phyloP scores from a whole-genome alignment of 2,888 invertebrate species.

The Spisula subtruncata region DNA sequence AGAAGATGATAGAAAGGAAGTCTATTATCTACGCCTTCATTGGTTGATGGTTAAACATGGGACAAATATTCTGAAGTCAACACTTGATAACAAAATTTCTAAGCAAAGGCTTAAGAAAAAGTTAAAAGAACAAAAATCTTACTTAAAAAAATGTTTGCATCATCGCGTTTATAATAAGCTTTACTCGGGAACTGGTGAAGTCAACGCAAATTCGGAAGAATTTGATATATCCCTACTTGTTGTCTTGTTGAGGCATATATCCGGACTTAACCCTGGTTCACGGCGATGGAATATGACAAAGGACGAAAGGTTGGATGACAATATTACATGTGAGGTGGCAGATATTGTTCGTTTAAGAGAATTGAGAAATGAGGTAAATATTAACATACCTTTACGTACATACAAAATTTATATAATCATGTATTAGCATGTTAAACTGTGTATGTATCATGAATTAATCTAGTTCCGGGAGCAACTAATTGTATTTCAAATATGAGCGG shows the following conservation, averaged over 20 bases:
- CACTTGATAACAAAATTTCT: neutral
- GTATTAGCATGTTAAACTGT: too few species aligned
- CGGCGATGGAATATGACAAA: neutral
- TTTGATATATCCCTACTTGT: conserved; percentile 9
- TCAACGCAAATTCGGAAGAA: neutral
- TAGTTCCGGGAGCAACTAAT: too few species aligned
- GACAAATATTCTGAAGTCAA: neutral
- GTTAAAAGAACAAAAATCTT: neutral
- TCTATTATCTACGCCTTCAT: conserved; percentile 16
- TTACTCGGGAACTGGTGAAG: neutral
- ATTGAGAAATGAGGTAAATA: conserved; percentile 13
- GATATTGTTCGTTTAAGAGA: conserved; percentile 33
- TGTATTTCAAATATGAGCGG: too few species aligned
- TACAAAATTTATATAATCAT: too few species aligned
- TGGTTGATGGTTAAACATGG: conserved; percentile 21
- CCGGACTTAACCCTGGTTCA: neutral
- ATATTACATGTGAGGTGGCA: neutral
- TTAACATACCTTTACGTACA: neutral
- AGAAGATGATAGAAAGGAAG: neutral
- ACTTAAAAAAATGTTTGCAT: neutral
- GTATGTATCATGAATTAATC: too few species aligned
- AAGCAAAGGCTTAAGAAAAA: neutral
- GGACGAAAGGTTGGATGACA: neutral
- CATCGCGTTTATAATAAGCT: neutral
- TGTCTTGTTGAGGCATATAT: conserved; percentile 9